These are phyloP conservation scores for Troides oblongomaculatus DNA, from an alignment of 2,888 invertebrate genomes.

Conservation along the genomic window DNA sequence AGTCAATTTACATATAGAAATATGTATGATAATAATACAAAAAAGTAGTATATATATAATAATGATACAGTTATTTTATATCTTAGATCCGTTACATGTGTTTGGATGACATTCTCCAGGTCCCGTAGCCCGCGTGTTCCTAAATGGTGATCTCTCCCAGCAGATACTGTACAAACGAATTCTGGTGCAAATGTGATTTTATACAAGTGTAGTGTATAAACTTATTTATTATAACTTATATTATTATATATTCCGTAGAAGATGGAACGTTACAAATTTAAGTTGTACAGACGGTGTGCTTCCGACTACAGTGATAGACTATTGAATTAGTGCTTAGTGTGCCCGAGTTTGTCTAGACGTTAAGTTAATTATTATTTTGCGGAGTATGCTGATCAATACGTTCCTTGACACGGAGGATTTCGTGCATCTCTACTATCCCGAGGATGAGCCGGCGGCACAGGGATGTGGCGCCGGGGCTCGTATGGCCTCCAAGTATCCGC, in stretches of 20 bases:
- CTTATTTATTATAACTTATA: constrained; percentile 54
- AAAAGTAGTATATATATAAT: too few species aligned
- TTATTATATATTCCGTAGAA: constrained; percentile 38
- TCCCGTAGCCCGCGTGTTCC: background rate
- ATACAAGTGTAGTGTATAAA: constrained; percentile 63
- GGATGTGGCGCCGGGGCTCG: constrained; percentile 74
- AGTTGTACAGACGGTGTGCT: constrained; percentile 63
- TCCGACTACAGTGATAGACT: constrained; percentile 41
- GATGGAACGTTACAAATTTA: constrained; percentile 66
- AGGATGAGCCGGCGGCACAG: constrained; percentile 70
- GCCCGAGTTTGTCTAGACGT: constrained; percentile 51
- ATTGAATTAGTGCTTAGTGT: constrained; percentile 49
- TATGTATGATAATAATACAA: too few species aligned
- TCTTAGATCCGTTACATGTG: background rate
- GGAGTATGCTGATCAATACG: constrained; percentile 78
- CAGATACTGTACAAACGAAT: constrained; percentile 54
- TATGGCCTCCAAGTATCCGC: constrained; percentile 70
- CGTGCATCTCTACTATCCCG: constrained; percentile 75
- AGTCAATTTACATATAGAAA: too few species aligned
- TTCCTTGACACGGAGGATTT: constrained; percentile 78
- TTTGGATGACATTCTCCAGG: background rate
- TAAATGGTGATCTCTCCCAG: constrained; percentile 37
- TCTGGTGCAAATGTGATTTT: constrained; percentile 68
- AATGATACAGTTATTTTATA: background rate
- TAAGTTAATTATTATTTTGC: constrained; percentile 58